Conservation (phyloP, 2,113 vertebrate species). For the Onychostoma macrolepis region DNA sequence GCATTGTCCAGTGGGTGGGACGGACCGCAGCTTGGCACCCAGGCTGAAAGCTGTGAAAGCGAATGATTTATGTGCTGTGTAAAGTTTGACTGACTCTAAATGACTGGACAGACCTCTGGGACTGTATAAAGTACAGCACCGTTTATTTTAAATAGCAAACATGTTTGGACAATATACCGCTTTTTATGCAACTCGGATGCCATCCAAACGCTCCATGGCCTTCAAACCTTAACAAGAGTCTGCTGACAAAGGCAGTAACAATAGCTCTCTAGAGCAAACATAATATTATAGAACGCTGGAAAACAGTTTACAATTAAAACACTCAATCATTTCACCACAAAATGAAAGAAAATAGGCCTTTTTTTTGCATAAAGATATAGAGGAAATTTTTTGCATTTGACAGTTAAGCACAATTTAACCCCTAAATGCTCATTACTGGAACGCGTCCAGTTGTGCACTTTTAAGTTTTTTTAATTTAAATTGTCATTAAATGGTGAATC, state of each 20-base stretch:
- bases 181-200: neutral
- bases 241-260: neutral
- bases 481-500: neutral
- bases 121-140: conserved; percentile 21
- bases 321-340: neutral
- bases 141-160: neutral
- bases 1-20: neutral
- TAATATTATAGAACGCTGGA: neutral
- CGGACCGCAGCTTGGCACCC: conserved; percentile 19
- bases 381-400: neutral
- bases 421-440: neutral
- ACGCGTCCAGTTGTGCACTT: neutral
- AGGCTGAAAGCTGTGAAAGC: conserved; percentile 15
- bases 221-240: neutral
- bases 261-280: neutral
- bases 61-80: conserved; percentile 51
- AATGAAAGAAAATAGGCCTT: neutral
- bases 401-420: neutral
- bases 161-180: neutral
- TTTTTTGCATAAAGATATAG: neutral
- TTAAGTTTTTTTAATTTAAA: neutral
- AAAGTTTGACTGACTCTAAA: conserved; percentile 47
- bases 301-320: neutral
- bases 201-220: neutral
- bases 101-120: conserved; percentile 22